Evolutionary conservation across 2,797 vertebrate genomes (phyloP), one percentile per base, ranked within the genome.

Genomic region (Erethizon dorsatum): DNA sequence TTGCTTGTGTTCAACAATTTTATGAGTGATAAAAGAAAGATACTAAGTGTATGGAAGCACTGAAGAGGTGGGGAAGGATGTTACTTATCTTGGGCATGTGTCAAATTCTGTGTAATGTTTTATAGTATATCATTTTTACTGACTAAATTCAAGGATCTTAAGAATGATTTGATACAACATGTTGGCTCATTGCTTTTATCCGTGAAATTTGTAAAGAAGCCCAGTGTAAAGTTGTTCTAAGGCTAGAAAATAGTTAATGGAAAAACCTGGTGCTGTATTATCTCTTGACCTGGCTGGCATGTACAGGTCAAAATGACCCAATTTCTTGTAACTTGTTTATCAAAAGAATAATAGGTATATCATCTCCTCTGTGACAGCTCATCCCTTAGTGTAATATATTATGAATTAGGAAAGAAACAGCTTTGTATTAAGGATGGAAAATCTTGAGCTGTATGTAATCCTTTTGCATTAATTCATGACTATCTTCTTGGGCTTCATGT

Each of bases 291-390:
- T 88, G 47, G 67, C 41, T 96, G 37, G 57, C 79, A 57, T 79
- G 5, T 94, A 50, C 11, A 88, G 56, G 26, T 24, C 37, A 52
- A 75, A 82, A 86, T 91, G 65, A 57, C 31, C 47, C 24, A 93
- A 28, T 97, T 92, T 95, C 31, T 82, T 91, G 12, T 24, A 95
- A 61, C n/a, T 87, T 93, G 18, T 61, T 96, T 93, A n/a, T 93
- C 37, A 83, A 54, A 96, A 80, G 71, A 85, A 77, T 67, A 41
- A 41, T 31, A 95, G 65, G 83, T 3, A 65, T 88, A 80, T 18
- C 24, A 2, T 82, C 50, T 71, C 14, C 9, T 94, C 47, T 85
- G 28, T 86, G 77, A 78, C 11, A 88, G 61, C 3, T 90, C 17
- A 22, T 84, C 47, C 52, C 63, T 91, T 92, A 91, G 91, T 56